These are phyloP conservation scores for Sciaenops ocellatus DNA, from an alignment of 2,797 vertebrate species.

Conservation along the genomic window DNA sequence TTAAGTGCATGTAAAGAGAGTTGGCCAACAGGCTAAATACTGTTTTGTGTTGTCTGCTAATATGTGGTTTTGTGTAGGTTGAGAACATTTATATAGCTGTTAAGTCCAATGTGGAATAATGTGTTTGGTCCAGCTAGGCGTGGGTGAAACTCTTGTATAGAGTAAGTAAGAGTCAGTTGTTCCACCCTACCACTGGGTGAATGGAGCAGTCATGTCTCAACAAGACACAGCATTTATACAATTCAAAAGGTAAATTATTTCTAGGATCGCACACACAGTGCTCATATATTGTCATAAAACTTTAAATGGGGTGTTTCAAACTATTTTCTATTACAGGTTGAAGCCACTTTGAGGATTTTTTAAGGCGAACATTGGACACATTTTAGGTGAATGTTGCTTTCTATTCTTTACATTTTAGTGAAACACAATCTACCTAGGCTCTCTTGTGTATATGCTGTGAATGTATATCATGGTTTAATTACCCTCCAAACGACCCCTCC, in stretches of 20 bases:
- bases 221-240: constrained; percentile 43
- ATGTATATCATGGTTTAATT: constrained; percentile 34
- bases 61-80: constrained; percentile 7
- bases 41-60: background rate
- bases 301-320: background rate
- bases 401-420: background rate
- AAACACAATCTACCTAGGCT: background rate
- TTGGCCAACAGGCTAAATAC: constrained; percentile 3
- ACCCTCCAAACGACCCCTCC: constrained; percentile 42
- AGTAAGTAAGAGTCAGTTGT: constrained; percentile 49
- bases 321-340: no score
- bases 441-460: background rate
- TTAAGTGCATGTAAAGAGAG: background rate
- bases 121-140: background rate
- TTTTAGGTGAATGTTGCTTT: background rate
- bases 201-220: constrained; percentile 53
- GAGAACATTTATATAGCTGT: constrained; percentile 11
- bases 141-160: constrained; percentile 41
- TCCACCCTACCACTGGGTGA: constrained; percentile 50
- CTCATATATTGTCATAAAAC: background rate
- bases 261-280: background rate
- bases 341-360: background rate
- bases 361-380: no score
- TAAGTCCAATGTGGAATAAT: constrained; percentile 37
- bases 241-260: constrained; percentile 20